phyloP scores from a whole-genome alignment of 1,140 invertebrate species.

The Ips nitidus region DNA sequence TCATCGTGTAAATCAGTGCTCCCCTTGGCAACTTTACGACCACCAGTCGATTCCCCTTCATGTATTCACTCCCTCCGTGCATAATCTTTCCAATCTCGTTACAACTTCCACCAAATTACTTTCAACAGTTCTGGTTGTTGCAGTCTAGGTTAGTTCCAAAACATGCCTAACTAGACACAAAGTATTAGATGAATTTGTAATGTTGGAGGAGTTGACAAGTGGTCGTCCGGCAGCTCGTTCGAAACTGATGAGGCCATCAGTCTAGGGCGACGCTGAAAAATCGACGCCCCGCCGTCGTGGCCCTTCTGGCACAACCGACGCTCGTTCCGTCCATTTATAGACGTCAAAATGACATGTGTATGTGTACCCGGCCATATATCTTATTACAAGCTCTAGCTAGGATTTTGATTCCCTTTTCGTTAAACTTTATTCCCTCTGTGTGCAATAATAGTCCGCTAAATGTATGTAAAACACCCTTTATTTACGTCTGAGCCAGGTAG shows the following conservation, averaged over 20 bases:
- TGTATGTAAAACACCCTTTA: too few relatives aligned
- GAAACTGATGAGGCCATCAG: slow-evolving; percentile 28
- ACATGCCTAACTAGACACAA: too few relatives aligned
- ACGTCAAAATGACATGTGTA: slow-evolving; percentile 32
- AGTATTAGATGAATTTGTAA: too few relatives aligned
- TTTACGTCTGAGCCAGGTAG: too few relatives aligned
- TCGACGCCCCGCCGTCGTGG: slow-evolving; percentile 26
- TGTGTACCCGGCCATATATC: slow-evolving; percentile 18
- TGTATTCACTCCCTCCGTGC: not conserved
- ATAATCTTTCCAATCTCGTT: too few relatives aligned
- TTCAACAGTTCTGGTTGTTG: too few relatives aligned
- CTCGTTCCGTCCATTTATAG: slow-evolving; percentile 26
- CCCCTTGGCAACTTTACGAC: slow-evolving; percentile 12
- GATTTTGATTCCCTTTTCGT: too few relatives aligned
- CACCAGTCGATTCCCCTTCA: slow-evolving; percentile 12
- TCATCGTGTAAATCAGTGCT: slow-evolving; percentile 39
- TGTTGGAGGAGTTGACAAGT: slow-evolving; percentile 3
- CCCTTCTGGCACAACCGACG: slow-evolving; percentile 27
- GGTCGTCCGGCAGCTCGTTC: slow-evolving; percentile 5
- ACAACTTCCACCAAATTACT: too few relatives aligned
- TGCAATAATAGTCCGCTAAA: too few relatives aligned
- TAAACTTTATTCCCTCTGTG: too few relatives aligned
- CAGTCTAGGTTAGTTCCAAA: too few relatives aligned
- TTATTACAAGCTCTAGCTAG: not conserved
- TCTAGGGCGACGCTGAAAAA: slow-evolving; percentile 33